Base-by-base conservation (phyloP, 1,140 invertebrate species). In the Atopsyche davidsoni region DNA sequence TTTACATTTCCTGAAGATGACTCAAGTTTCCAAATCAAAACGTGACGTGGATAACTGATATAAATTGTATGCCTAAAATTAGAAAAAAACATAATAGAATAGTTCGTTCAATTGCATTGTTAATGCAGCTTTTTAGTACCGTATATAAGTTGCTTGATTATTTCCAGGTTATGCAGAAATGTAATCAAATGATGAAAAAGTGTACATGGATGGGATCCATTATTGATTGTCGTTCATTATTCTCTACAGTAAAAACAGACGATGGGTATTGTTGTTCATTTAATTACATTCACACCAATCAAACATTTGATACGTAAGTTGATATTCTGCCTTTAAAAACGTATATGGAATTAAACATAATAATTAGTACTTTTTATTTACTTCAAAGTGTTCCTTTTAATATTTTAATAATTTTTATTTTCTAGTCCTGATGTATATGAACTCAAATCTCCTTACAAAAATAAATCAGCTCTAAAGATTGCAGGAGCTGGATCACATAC, bases 201-300 rank as follows among this genome's bases (percentile, higher is more conserved):
- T 58, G 56, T 19, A 48, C 32, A 6, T 58, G 56, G 56, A 44
- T 51, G 48, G 51, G 51, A 6, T 19, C 31, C n/a, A 25, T 22
- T 3, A 21, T 51, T 2, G 44, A 53, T 10, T 58, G 56, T 28
- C 32, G 19, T 17, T 35, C 46, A 19, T 24, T 54, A 25, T 58
- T 58, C 24, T 54, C 51, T 44, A 54, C 51, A 16, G 25, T 54
- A 2, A 58, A 58, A 54, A 58, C 47, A 3, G 56, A 58, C 14
- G 51, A 54, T 45, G 56, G 56, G 1, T 58, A 51, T 35, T 58
- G 56, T 28, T 58, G 56, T 23, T 43, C 51, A 0, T 58, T 58
- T 31, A 58, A 58, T 16, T 58, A 54, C 28, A 32, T 48, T 14
- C 56, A 58, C 38, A 31, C 56, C 4, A 44, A 54, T 22, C 51